Conservation (phyloP, 2,888 invertebrate species). For the Platynereis dumerilii region DNA sequence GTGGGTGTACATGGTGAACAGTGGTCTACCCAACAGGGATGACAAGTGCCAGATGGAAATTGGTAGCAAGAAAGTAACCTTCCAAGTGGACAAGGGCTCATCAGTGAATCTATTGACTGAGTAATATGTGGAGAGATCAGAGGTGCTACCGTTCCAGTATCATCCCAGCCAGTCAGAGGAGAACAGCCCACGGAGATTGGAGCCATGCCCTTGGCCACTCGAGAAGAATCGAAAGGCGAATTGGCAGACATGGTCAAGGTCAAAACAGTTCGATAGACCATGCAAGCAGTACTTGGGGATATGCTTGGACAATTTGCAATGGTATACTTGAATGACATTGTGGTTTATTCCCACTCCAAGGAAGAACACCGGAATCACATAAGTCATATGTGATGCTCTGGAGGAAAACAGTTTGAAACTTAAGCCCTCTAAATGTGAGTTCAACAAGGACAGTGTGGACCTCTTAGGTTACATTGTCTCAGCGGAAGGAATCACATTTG, state of each 20-base stretch:
- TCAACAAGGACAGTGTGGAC: not conserved
- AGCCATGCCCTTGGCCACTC: too few species aligned
- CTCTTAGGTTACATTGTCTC: slow-evolving; percentile 13
- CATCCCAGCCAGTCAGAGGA: not conserved
- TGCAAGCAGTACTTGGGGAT: slow-evolving; percentile 20
- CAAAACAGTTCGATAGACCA: slow-evolving; percentile 28
- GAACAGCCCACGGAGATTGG: not conserved
- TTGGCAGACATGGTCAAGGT: too few species aligned
- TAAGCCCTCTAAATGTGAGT: slow-evolving; percentile 9
- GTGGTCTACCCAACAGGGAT: too few species aligned
- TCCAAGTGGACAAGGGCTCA: too few species aligned
- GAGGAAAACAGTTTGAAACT: not conserved
- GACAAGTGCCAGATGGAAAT: too few species aligned
- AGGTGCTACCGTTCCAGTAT: too few species aligned
- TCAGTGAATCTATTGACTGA: too few species aligned
- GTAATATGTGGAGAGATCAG: too few species aligned
- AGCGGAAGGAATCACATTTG: slow-evolving; percentile 23
- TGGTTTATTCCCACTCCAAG: not conserved
- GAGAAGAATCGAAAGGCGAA: too few species aligned
- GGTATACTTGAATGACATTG: slow-evolving; percentile 25
- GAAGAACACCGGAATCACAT: slow-evolving; percentile 16
- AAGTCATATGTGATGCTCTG: slow-evolving; percentile 4
- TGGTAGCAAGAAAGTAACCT: too few species aligned
- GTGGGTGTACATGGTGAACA: too few species aligned
- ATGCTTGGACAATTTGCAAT: slow-evolving; percentile 7